Evolutionary conservation across 2,113 vertebrate species (phyloP).

Genomic region (Typhlomys cinereus): DNA sequence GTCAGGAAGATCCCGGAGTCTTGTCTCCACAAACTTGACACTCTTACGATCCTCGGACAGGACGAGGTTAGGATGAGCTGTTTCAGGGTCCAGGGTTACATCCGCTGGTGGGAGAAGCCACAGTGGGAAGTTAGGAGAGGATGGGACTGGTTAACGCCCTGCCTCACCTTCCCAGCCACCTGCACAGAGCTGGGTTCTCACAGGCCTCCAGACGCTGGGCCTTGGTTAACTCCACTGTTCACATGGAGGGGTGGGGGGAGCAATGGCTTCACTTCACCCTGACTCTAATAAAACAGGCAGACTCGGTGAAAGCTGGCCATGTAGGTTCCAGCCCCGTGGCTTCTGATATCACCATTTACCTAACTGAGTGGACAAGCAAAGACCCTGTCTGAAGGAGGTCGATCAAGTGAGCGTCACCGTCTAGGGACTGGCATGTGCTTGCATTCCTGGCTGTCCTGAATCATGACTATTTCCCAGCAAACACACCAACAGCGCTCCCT

Average conservation of each 20-base stretch:
- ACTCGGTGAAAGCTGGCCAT: neutral
- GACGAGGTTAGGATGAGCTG: constrained; percentile 80
- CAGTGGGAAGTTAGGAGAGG: constrained; percentile 78
- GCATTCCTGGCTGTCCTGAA: neutral
- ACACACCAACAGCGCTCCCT: neutral
- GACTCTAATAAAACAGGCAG: constrained; percentile 31
- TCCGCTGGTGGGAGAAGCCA: constrained; percentile 78
- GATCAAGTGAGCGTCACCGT: neutral
- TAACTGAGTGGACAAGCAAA: neutral
- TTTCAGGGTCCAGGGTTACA: constrained; percentile 81
- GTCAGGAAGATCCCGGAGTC: constrained; percentile 78
- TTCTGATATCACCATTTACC: neutral
- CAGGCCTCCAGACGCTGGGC: neutral
- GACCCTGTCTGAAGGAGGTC: neutral
- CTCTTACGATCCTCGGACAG: constrained; percentile 81
- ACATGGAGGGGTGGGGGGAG: neutral
- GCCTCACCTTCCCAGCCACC: constrained; percentile 60
- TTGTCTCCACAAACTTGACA: constrained; percentile 79
- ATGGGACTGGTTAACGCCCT: constrained; percentile 64
- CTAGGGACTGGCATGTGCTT: neutral
- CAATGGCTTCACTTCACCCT: neutral
- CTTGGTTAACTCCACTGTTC: constrained; percentile 2
- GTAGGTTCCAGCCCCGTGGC: neutral
- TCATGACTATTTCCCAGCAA: neutral
- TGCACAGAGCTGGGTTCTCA: constrained; percentile 17